Evolutionary conservation across 2,797 vertebrate genomes (phyloP).

Genomic region (Aldrovandia affinis): DNA sequence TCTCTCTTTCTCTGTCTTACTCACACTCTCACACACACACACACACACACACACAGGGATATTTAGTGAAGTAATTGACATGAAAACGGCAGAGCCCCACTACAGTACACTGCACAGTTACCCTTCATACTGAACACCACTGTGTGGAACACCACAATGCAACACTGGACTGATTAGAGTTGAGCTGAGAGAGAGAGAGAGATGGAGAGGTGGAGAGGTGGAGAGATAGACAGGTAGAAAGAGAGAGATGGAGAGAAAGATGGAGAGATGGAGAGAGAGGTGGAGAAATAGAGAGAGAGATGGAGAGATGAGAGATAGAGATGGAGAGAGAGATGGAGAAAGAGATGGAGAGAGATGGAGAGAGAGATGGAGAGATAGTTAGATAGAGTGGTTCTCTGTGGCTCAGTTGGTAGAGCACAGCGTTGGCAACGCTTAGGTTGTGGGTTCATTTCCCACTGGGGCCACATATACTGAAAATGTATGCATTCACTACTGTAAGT

Average conservation of each 20-base stretch:
- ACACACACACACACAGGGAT: background rate
- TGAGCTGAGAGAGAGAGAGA: background rate
- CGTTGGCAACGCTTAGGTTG: too few relatives aligned
- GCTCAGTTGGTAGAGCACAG: too few relatives aligned
- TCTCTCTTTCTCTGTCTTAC: background rate
- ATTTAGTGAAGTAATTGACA: too few relatives aligned
- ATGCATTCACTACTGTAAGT: too few relatives aligned
- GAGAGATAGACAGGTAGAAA: background rate
- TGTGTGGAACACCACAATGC: too few relatives aligned
- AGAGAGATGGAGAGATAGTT: background rate
- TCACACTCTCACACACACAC: conserved; percentile 17
- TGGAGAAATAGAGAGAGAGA: background rate
- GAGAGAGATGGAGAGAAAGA: background rate
- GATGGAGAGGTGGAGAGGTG: background rate
- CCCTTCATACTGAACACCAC: too few relatives aligned
- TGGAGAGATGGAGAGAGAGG: background rate
- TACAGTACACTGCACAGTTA: too few relatives aligned
- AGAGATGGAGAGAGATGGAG: conserved; percentile 4
- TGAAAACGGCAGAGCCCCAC: too few relatives aligned
- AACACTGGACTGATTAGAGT: too few relatives aligned
- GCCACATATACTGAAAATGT: too few relatives aligned
- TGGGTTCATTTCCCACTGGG: too few relatives aligned
- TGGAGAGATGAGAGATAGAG: conserved; percentile 26
- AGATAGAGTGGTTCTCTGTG: too few relatives aligned
- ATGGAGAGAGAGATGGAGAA: conserved; percentile 9